Percentiles rank a stretch among this genome's conserved stretches.
These are phyloP conservation scores for Salticus scenicus DNA, from an alignment of 2,888 invertebrate species.

Conservation along the genomic window DNA sequence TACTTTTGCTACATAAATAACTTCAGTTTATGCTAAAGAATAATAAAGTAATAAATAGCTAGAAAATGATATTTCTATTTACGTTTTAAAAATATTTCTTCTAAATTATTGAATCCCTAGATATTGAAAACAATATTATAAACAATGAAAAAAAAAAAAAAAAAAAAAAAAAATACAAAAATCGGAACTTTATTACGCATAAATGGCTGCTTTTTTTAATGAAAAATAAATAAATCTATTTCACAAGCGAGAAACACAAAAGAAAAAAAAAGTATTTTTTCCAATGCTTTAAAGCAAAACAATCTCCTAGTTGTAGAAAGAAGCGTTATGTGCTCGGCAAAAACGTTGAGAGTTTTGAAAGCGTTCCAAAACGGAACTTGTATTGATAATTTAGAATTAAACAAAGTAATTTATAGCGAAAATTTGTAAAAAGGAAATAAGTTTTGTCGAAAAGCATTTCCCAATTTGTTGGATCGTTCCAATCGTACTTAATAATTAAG, in stretches of 20 bases:
- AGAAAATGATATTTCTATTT: not conserved
- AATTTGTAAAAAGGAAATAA: too few relatives aligned
- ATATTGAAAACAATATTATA: not conserved
- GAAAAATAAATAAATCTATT: not conserved
- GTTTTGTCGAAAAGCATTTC: too few relatives aligned
- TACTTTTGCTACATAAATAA: too few relatives aligned
- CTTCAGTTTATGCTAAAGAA: too few relatives aligned
- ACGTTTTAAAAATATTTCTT: not conserved
- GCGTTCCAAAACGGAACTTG: not conserved
- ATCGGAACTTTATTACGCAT: not conserved
- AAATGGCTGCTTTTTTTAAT: not conserved
- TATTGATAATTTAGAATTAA: conserved; percentile 3
- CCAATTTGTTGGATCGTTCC: too few relatives aligned
- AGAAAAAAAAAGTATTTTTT: not conserved
- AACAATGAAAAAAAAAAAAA: not conserved
- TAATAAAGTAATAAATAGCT: too few relatives aligned
- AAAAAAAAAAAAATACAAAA: not conserved
- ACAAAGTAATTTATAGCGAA: too few relatives aligned
- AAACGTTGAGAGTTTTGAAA: not conserved
- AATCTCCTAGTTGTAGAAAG: not conserved
- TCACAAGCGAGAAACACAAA: not conserved
- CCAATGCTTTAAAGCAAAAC: not conserved
- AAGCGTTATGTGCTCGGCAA: not conserved
- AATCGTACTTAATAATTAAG: too few relatives aligned
- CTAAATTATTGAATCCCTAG: not conserved